These are phyloP conservation scores for Alosa sapidissima DNA, from an alignment of 2,797 vertebrate species.

Conservation along the genomic window DNA sequence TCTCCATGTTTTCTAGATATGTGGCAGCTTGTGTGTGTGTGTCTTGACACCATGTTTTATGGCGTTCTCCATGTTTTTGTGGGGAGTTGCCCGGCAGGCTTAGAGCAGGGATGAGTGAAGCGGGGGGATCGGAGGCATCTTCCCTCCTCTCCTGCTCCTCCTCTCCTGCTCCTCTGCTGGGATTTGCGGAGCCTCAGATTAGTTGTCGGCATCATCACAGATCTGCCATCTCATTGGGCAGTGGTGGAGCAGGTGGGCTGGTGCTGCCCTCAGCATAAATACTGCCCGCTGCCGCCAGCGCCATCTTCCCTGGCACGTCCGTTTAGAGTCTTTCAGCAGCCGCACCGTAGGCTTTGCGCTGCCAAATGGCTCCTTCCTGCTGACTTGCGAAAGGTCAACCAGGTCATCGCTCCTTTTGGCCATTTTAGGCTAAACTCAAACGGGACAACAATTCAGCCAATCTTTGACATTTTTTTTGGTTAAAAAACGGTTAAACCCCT, in stretches of 20 bases:
- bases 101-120: slow-evolving; percentile 39
- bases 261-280: slow-evolving; percentile 68
- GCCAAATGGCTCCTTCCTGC: neutral
- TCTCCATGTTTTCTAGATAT: no score
- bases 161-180: slow-evolving; percentile 74
- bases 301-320: neutral
- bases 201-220: slow-evolving; percentile 85
- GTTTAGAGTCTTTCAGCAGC: neutral
- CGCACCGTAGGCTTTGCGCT: neutral
- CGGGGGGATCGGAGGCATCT: slow-evolving; percentile 52
- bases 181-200: slow-evolving; percentile 90
- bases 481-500: neutral
- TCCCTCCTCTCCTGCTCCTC: slow-evolving; percentile 68
- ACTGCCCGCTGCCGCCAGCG: slow-evolving; percentile 58
- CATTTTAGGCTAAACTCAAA: neutral
- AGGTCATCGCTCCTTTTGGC: neutral
- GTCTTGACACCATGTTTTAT: neutral
- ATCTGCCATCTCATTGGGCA: slow-evolving; percentile 85
- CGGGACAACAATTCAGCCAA: neutral
- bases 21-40: neutral
- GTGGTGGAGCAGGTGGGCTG: slow-evolving; percentile 61
- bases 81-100: neutral
- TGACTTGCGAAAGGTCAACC: neutral
- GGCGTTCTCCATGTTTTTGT: neutral
- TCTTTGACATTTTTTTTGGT: neutral